A percentile compares a stretch with the other conserved stretches of the same genome.
phyloP scores from a whole-genome alignment of 1,140 invertebrate genomes.

The Pachyrhynchus sulphureomaculatus region DNA sequence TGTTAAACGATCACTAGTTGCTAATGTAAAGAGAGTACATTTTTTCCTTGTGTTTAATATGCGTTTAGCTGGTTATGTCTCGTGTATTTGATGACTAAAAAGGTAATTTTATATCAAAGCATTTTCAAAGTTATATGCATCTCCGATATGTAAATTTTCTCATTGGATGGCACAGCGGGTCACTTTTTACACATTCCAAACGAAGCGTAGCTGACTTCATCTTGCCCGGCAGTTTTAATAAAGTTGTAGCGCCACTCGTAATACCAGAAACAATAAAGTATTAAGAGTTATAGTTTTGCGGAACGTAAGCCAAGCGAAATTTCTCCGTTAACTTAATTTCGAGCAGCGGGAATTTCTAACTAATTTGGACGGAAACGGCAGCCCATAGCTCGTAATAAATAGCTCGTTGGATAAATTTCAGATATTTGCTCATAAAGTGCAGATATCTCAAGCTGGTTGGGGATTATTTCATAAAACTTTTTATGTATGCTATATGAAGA shows the following conservation, averaged over 20 bases:
- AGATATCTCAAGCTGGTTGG: background rate
- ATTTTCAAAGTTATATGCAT: too few relatives aligned
- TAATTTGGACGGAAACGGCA: slow-evolving; percentile 9
- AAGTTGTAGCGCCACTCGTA: slow-evolving; percentile 6
- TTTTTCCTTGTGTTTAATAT: too few relatives aligned
- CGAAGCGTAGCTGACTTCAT: background rate
- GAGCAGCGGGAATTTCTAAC: slow-evolving; percentile 10
- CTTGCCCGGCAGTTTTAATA: background rate
- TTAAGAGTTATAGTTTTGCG: slow-evolving; percentile 13
- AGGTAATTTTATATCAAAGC: too few relatives aligned
- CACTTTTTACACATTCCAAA: too few relatives aligned
- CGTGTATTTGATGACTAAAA: too few relatives aligned
- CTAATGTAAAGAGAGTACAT: too few relatives aligned
- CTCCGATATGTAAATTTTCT: too few relatives aligned
- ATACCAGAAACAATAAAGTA: slow-evolving; percentile 12
- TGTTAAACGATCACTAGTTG: too few relatives aligned
- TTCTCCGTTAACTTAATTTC: slow-evolving; percentile 5
- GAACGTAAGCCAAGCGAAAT: slow-evolving; percentile 1
- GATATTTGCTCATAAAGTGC: slow-evolving; percentile 1
- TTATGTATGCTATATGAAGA: too few relatives aligned
- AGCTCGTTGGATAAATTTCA: slow-evolving; percentile 1
- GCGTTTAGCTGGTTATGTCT: too few relatives aligned
- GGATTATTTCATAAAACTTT: too few relatives aligned
- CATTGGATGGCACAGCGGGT: too few relatives aligned
- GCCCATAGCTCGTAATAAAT: slow-evolving; percentile 8